phyloP scores from a whole-genome alignment of 2,888 invertebrate species.

The Drosophila barbarae region DNA sequence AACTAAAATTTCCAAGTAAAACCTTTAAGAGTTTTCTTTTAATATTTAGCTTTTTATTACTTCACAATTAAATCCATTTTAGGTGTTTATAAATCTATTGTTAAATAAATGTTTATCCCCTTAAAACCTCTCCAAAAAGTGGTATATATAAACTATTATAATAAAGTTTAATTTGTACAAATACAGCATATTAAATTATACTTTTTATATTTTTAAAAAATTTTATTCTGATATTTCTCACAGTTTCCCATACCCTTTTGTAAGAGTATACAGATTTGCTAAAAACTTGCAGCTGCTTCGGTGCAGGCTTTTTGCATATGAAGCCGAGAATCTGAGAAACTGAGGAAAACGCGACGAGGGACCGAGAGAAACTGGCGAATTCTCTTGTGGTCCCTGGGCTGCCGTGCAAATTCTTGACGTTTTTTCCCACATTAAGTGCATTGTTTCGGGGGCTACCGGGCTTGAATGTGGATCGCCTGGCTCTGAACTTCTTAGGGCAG shows the following conservation, averaged over 20 bases:
- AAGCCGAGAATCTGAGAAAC: conserved; percentile 12
- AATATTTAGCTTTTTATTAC: too few relatives aligned
- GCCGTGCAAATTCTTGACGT: conserved; percentile 74
- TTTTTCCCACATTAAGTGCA: conserved; percentile 77
- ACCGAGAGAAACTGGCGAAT: conserved; percentile 22
- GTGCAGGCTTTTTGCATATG: conserved; percentile 67
- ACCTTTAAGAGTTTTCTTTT: too few relatives aligned
- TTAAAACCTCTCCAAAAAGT: not conserved
- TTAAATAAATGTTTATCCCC: not conserved
- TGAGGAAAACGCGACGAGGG: conserved; percentile 1
- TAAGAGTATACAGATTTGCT: conserved; percentile 14
- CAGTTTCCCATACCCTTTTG: not conserved
- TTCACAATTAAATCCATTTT: not conserved
- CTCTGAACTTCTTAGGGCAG: conserved; percentile 19
- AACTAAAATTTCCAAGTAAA: too few relatives aligned
- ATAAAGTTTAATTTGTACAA: not conserved
- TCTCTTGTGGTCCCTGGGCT: conserved; percentile 35
- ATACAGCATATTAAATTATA: not conserved
- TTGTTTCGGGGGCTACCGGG: conserved; percentile 66
- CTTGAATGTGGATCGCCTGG: conserved; percentile 40
- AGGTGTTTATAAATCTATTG: not conserved
- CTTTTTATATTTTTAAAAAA: not conserved
- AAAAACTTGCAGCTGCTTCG: conserved; percentile 31
- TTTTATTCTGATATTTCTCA: not conserved
- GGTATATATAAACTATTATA: not conserved